phyloP scores from a whole-genome alignment of 2,113 vertebrate genomes.

The Strix aluco region DNA sequence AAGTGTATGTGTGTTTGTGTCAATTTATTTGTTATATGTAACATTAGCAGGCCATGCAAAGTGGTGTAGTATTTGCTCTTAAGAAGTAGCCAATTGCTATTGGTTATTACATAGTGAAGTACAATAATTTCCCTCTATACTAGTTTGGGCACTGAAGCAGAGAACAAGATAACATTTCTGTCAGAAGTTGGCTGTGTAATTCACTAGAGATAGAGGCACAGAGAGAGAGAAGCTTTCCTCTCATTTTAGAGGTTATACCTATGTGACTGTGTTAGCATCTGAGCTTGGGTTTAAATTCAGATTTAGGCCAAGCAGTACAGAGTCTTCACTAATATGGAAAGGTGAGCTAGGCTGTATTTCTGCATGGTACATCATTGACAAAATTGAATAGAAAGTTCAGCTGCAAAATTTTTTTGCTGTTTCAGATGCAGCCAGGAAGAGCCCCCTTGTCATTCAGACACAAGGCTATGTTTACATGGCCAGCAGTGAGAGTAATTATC shows the following conservation, averaged over 20 bases:
- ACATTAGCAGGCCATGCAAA: background rate
- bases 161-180: background rate
- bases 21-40: background rate
- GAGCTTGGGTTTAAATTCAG: background rate
- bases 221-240: background rate
- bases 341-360: background rate
- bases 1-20: background rate
- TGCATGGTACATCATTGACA: background rate
- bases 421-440: background rate
- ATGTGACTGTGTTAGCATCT: background rate
- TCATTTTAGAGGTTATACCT: background rate
- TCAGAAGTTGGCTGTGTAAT: background rate
- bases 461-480: background rate
- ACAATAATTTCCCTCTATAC: background rate
- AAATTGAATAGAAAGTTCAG: background rate
- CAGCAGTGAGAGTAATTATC: background rate
- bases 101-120: background rate
- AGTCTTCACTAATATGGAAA: accelerated
- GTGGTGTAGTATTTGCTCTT: background rate
- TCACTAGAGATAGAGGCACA: background rate
- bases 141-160: background rate
- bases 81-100: background rate
- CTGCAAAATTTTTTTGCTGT: background rate
- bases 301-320: background rate
- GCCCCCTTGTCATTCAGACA: background rate